Conservation (phyloP, 35 echinoderm and acorn worm genomes). For the Patiria miniata region DNA sequence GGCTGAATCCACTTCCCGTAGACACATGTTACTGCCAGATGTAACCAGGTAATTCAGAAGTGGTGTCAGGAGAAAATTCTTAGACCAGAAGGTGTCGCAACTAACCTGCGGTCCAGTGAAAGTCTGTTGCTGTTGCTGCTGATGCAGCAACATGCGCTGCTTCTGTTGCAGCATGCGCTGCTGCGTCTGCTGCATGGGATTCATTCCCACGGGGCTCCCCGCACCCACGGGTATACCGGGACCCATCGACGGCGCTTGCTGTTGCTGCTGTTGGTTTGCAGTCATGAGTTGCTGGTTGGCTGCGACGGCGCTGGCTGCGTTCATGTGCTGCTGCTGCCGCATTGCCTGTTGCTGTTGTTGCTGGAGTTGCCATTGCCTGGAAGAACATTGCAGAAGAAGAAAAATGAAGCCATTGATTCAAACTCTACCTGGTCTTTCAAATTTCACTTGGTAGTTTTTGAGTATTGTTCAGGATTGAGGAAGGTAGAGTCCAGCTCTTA, state of each 20-base stretch:
- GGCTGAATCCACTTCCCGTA: no score
- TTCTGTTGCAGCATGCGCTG: slow-evolving; percentile 74
- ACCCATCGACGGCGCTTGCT: not conserved
- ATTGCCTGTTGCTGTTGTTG: slow-evolving; percentile 33
- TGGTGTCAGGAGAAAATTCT: not conserved
- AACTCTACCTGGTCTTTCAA: no score
- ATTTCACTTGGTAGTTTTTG: no score
- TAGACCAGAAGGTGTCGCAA: not conserved
- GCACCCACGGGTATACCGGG: not conserved
- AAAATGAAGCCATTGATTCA: no score
- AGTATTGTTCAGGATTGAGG: no score
- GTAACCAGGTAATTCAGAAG: no score
- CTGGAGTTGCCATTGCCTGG: slow-evolving; percentile 40
- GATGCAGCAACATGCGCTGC: slow-evolving; percentile 82
- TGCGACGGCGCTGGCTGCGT: slow-evolving; percentile 16
- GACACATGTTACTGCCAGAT: no score
- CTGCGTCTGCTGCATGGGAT: slow-evolving; percentile 39
- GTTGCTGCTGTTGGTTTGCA: not conserved
- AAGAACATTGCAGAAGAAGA: not conserved
- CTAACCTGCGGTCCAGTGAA: slow-evolving; percentile 89
- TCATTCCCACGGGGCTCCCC: not conserved
- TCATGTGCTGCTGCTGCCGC: slow-evolving; percentile 28
- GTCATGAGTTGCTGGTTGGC: not conserved
- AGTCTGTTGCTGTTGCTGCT: slow-evolving; percentile 85
- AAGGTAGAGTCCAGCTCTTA: no score